phyloP scores from a whole-genome alignment of 2,888 invertebrate genomes.

The Chymomyza amoena region DNA sequence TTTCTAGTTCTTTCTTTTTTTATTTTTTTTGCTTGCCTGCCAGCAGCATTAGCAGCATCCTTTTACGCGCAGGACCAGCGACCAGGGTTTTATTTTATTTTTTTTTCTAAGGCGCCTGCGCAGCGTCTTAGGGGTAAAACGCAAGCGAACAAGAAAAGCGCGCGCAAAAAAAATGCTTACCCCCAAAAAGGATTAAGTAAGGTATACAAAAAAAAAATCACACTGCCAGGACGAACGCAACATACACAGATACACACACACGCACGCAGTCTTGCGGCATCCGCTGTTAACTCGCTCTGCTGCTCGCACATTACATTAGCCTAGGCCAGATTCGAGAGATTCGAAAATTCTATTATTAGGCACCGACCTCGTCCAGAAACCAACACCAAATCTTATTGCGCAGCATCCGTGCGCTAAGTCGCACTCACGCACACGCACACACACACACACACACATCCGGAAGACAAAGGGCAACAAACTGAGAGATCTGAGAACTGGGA shows the following conservation, averaged over 20 bases:
- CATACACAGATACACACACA: slow-evolving; percentile 9
- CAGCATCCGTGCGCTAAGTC: slow-evolving; percentile 48
- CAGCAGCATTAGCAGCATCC: slow-evolving; percentile 76
- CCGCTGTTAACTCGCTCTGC: slow-evolving; percentile 33
- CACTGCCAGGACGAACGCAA: not conserved
- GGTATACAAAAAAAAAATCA: slow-evolving; percentile 16
- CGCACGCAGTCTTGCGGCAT: slow-evolving; percentile 45
- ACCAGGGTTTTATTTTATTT: not conserved
- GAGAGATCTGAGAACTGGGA: not conserved
- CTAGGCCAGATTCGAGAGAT: slow-evolving; percentile 24
- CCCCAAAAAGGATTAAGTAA: slow-evolving; percentile 54
- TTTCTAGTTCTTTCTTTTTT: not conserved
- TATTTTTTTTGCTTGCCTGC: slow-evolving; percentile 24
- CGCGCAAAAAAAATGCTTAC: slow-evolving; percentile 59
- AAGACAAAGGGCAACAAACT: not conserved
- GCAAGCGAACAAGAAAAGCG: slow-evolving; percentile 44
- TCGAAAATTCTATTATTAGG: slow-evolving; percentile 53
- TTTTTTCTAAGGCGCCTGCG: slow-evolving; percentile 51
- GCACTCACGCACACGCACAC: not conserved
- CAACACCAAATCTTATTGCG: slow-evolving; percentile 56
- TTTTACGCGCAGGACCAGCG: slow-evolving; percentile 49
- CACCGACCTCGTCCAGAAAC: slow-evolving; percentile 18
- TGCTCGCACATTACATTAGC: not conserved
- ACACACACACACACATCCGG: not conserved
- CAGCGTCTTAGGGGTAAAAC: slow-evolving; percentile 49